Evolutionary conservation across 2,888 invertebrate genomes (phyloP), one percentile per base, ranked within the genome.

Genomic region (Macroteleia sp.): DNA sequence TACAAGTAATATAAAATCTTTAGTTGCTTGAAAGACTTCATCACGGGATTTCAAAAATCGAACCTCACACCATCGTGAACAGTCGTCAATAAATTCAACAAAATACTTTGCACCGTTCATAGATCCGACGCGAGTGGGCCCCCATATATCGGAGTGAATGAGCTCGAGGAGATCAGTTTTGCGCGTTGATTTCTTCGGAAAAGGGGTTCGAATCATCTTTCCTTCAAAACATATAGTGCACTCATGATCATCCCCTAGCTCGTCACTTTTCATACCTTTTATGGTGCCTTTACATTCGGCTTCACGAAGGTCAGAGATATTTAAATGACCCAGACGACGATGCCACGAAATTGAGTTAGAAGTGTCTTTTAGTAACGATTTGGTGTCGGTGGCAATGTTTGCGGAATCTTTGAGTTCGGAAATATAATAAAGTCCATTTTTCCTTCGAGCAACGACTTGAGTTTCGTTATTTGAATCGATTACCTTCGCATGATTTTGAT

Each of bases 151-250:
- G 2, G 44, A 12, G 6, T 44, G 44, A 14, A 44, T 22, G n/a
- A 44, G 6, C 1, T 41, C 41, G 1, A 41, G n/a, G 1, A 10
- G 1, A 1, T 41, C 20, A 1, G 41, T n/a, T n/a, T n/a, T n/a
- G n/a, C 41, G 41, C 30, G 5, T 8, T 0, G 56, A 62, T 12
- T 56, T 54, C 9, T 34, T 28, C 0, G 66, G 75, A 16, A 71
- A 75, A 2, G 70, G 6, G 1, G 25, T 3, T 2, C 36, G 54
- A 0, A 42, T 25, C 69, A 74, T 78, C 20, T 78, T 67, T 4
- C 73, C 57, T 30, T 54, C 28, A 5, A 64, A 4, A 28, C 79
- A 79, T 6, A 12, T 19, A 10, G 50, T 52, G 12, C 74, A 74
- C 2, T 30, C 30, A 9, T 2, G 10, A 9, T 30, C 30, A 10